These are phyloP conservation scores for Elgaria multicarinata DNA, from an alignment of 2,113 vertebrate species.

Conservation along the genomic window DNA sequence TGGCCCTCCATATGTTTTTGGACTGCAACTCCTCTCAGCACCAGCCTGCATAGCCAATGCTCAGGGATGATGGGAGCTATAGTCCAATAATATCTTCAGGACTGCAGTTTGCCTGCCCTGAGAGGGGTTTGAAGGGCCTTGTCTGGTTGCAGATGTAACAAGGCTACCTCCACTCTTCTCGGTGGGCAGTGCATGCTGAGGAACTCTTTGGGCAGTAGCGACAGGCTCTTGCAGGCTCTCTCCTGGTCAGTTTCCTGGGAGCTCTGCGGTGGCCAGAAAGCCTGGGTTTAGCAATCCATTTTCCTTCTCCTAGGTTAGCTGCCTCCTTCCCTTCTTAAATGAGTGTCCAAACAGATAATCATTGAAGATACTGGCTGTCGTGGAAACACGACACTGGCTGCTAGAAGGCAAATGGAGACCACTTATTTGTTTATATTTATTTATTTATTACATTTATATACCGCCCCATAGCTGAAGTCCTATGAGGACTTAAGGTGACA, in stretches of 20 bases:
- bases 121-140: neutral
- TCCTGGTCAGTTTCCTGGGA: neutral
- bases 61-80: no score
- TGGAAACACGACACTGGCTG: no score
- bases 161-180: neutral
- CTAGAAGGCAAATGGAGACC: neutral
- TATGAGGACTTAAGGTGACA: neutral
- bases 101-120: neutral
- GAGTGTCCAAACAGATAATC: neutral
- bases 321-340: neutral
- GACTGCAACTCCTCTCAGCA: no score
- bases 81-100: no score
- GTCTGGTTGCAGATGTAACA: neutral
- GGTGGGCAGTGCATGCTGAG: neutral
- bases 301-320: neutral
- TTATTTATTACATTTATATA: no score
- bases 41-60: no score
- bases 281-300: neutral
- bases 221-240: neutral
- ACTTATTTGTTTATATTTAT: no score
- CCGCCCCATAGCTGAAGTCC: no score
- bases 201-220: neutral
- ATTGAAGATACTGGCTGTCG: neutral
- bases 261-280: neutral
- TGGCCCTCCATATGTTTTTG: neutral